Base-by-base conservation (phyloP, 2,113 vertebrate genomes). In the Callithrix jacchus region DNA sequence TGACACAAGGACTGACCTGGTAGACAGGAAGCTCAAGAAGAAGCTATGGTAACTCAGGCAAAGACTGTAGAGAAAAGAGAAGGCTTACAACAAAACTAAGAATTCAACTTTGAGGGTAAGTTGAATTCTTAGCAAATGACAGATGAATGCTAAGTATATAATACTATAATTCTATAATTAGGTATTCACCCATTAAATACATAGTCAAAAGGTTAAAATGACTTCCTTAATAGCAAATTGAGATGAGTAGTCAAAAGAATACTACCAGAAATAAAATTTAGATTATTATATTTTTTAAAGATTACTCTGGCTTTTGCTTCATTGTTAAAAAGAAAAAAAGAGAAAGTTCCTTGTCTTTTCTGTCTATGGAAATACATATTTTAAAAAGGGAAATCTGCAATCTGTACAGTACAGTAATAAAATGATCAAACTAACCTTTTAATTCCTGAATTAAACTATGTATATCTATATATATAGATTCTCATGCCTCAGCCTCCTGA, bases 211-310 rank as follows among this genome's bases (percentile, higher is more conserved):
- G 8, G 71, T 64, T 91, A 88, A 96, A 95, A 91, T 49, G 10
- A 81, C 66, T 61, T 13, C 45, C n/a, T 58, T 84, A 85, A 49
- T 37, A 80, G 12, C 87, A 68, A 96, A 88, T 54, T 49, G 49
- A 77, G 30, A 42, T 45, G 49, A 86, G 21, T 25, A 73, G 70
- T 76, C 17, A 94, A 92, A 85, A 52, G 37, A 94, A 56, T 76
- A 64, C 25, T 68, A 93, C 49, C 45, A 93, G 74, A 66, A 95
- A 79, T 42, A 93, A 97, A 96, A 93, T 79, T 86, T 32, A 93
- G 30, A 71, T 85, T 66, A 76, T 87, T 66, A 45, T 52, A 56
- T 42, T n/a, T 90, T 70, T 84, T 14, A 86, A 76, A 52, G 61
- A 61, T 58, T 32, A 85, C 35, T 68, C 14, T 87, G 20, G 5